Percentiles rank a stretch among this genome's conserved stretches.
Conservation (phyloP, 2,113 vertebrate species). For the Penelope pileata region DNA sequence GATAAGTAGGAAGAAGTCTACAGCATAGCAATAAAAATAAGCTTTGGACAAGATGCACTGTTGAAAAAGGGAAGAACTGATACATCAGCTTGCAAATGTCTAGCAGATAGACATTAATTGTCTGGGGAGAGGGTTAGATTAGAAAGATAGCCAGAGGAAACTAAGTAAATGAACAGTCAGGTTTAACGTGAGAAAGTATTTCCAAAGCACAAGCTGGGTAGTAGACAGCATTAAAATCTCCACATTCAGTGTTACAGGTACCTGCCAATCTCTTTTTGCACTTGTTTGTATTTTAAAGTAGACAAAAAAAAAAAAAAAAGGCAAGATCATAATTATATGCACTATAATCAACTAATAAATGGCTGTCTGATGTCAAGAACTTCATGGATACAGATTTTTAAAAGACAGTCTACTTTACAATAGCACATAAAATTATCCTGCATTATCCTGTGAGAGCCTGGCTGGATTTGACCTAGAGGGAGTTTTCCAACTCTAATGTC, state of each 20-base stretch:
- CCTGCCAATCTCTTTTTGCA: background rate
- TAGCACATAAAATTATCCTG: constrained; percentile 34
- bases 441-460: background rate
- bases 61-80: constrained; percentile 55
- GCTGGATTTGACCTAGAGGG: constrained; percentile 37
- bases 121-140: background rate
- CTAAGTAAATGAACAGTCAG: background rate
- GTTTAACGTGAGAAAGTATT: background rate
- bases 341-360: background rate
- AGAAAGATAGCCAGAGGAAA: constrained; percentile 31
- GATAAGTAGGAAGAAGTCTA: background rate
- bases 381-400: background rate
- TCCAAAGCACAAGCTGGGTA: background rate
- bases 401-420: background rate
- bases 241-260: background rate
- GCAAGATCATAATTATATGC: background rate
- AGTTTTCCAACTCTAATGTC: background rate
- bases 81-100: constrained; percentile 37
- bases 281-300: background rate
- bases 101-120: constrained; percentile 21
- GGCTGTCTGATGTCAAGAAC: background rate
- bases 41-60: constrained; percentile 20
- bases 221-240: background rate
- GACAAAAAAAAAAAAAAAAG: background rate
- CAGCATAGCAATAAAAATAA: background rate